Percentiles rank a stretch among this genome's conserved stretches.
Evolutionary conservation across 2,888 invertebrate genomes (phyloP).

Genomic region (Athalia cordata): DNA sequence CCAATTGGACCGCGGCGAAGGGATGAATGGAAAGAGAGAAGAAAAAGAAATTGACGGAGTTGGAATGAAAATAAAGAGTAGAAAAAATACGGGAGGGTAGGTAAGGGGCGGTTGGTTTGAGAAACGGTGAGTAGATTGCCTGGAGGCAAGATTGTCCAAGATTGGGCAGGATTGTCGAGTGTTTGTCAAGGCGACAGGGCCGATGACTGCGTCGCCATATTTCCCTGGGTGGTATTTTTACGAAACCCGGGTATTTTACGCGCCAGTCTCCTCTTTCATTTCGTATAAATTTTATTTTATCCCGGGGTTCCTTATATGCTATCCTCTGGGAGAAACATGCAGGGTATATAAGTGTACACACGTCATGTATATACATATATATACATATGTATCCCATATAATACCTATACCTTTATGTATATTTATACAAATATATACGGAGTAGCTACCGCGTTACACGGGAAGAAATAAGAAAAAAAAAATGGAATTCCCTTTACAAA

Average conservation of each 20-base stretch:
- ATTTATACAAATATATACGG: no score
- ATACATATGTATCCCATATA: no score
- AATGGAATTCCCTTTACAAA: no score
- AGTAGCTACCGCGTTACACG: no score
- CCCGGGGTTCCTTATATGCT: slow-evolving; percentile 47
- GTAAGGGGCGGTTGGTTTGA: no score
- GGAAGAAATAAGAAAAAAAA: no score
- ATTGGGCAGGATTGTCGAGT: slow-evolving; percentile 50
- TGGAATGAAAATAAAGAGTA: no score
- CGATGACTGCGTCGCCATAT: slow-evolving; percentile 51
- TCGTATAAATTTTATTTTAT: slow-evolving; percentile 51
- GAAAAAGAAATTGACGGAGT: not conserved
- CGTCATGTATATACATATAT: not conserved
- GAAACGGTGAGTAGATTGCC: slow-evolving; percentile 13
- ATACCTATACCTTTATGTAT: no score
- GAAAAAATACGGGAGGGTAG: no score
- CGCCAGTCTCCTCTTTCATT: slow-evolving; percentile 38
- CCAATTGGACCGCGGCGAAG: not conserved
- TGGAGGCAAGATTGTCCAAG: slow-evolving; percentile 30
- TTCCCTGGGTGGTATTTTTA: slow-evolving; percentile 50
- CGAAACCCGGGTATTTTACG: slow-evolving; percentile 40
- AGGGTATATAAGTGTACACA: not conserved
- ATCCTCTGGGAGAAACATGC: slow-evolving; percentile 15
- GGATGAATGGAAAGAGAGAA: not conserved
- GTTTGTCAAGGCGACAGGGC: slow-evolving; percentile 50